Conservation (phyloP, 1,140 invertebrate genomes). For the Eumaeus atala region DNA sequence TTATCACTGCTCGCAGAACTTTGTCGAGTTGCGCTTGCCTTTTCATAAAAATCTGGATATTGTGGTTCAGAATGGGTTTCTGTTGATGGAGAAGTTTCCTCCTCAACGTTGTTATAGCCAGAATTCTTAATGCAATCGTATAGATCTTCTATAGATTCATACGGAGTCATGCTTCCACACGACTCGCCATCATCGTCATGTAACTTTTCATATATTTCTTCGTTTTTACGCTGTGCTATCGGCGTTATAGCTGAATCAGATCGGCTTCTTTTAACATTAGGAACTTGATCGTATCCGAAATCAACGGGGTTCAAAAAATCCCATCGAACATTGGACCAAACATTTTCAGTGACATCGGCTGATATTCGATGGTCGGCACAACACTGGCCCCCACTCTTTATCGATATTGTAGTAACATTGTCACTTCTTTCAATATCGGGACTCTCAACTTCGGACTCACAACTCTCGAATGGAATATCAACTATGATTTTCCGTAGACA, state of each 20-base stretch:
- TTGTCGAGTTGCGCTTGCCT: constrained; percentile 54
- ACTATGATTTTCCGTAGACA: constrained; percentile 52
- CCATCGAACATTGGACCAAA: constrained; percentile 70
- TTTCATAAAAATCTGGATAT: constrained; percentile 58
- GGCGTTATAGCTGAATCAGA: constrained; percentile 66
- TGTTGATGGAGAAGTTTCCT: constrained; percentile 58
- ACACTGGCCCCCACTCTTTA: constrained; percentile 56
- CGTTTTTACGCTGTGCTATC: constrained; percentile 40
- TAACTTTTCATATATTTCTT: constrained; percentile 64
- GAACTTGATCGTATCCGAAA: constrained; percentile 65
- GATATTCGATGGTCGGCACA: constrained; percentile 66
- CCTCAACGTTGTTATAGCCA: constrained; percentile 47
- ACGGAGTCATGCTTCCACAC: constrained; percentile 65
- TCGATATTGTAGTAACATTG: constrained; percentile 54
- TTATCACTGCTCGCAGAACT: constrained; percentile 63
- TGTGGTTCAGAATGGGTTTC: constrained; percentile 59
- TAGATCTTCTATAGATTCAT: constrained; percentile 71
- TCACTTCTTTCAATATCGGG: constrained; percentile 46
- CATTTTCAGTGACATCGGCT: constrained; percentile 58
- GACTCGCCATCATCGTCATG: constrained; percentile 53
- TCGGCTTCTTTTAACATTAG: constrained; percentile 57
- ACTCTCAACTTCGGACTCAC: constrained; percentile 43
- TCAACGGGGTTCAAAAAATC: constrained; percentile 64
- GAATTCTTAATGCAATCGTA: constrained; percentile 70
- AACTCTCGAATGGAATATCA: constrained; percentile 53